Evolutionary conservation across 1,140 invertebrate species (phyloP).

Genomic region (Orussus abietinus): DNA sequence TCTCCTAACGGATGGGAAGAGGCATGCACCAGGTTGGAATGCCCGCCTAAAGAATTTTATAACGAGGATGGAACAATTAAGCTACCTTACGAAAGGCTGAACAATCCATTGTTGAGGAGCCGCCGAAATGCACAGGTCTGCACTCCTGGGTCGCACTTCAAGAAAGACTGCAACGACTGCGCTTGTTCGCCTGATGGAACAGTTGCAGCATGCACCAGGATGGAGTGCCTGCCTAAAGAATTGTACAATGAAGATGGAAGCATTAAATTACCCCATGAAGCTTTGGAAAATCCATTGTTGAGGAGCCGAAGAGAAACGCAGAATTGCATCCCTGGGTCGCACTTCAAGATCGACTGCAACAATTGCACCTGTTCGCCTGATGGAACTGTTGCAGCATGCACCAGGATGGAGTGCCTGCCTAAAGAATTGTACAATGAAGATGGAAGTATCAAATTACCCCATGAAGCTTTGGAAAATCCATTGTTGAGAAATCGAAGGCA

Average conservation of each 20-base stretch:
- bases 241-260: conserved; percentile 2
- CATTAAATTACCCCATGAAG: background rate
- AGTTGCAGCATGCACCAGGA: conserved; percentile 3
- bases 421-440: conserved; percentile 2
- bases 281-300: conserved; percentile 1
- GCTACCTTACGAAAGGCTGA: background rate
- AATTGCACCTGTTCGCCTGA: background rate
- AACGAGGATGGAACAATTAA: conserved; percentile 2
- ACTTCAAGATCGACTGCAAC: background rate
- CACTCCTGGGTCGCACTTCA: background rate
- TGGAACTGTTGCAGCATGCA: conserved; percentile 1
- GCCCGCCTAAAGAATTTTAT: background rate
- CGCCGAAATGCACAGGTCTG: background rate
- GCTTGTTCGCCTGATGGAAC: background rate
- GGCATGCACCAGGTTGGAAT: conserved; percentile 4
- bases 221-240: conserved; percentile 1
- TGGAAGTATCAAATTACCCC: background rate
- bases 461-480: background rate
- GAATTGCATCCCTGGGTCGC: background rate
- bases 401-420: conserved; percentile 4
- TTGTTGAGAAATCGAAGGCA: background rate
- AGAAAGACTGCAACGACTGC: background rate
- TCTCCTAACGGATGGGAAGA: background rate
- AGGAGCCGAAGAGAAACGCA: background rate
- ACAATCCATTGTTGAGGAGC: conserved; percentile 2